Percentiles rank a stretch among this genome's conserved stretches.
Conservation (phyloP, 2,113 vertebrate genomes). For the Ceyx melanurus region DNA sequence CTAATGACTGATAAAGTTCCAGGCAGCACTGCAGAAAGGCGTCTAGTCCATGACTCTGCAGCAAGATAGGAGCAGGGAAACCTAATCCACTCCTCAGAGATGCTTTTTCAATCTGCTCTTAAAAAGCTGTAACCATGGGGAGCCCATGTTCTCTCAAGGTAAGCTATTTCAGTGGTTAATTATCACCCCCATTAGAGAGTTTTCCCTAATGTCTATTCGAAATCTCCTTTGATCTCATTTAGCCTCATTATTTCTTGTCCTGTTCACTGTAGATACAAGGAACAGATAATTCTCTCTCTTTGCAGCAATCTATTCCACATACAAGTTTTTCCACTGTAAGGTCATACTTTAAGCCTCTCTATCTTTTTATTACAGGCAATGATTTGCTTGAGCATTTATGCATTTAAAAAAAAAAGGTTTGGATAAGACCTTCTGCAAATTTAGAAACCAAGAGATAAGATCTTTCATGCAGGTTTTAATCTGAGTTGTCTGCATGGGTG, state of each 20-base stretch:
- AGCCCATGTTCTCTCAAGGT: conserved; percentile 2
- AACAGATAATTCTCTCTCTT: neutral
- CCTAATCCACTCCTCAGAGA: neutral
- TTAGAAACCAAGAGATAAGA: conserved; percentile 32
- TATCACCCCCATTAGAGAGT: neutral
- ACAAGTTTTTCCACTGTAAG: neutral
- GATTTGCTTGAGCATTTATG: conserved; percentile 8
- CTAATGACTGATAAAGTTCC: neutral
- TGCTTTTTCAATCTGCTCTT: neutral
- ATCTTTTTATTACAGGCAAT: neutral
- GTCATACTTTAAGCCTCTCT: neutral
- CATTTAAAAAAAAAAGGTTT: conserved; percentile 13
- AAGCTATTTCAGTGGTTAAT: conserved; percentile 2
- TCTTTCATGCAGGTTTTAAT: conserved; percentile 20
- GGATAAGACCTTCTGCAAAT: conserved; percentile 42
- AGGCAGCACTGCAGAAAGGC: neutral
- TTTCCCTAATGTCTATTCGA: conserved; percentile 1
- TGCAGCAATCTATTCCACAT: neutral
- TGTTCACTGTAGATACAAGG: neutral
- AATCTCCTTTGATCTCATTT: conserved; percentile 29
- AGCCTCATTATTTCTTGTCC: neutral
- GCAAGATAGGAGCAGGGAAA: neutral
- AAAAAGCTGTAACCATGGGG: neutral
- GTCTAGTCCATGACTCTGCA: neutral
- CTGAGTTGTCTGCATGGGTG: neutral